Evolutionary conservation across 2,888 invertebrate species (phyloP), one percentile per base, ranked within the genome.

Genomic region (Odiellus spinosus): DNA sequence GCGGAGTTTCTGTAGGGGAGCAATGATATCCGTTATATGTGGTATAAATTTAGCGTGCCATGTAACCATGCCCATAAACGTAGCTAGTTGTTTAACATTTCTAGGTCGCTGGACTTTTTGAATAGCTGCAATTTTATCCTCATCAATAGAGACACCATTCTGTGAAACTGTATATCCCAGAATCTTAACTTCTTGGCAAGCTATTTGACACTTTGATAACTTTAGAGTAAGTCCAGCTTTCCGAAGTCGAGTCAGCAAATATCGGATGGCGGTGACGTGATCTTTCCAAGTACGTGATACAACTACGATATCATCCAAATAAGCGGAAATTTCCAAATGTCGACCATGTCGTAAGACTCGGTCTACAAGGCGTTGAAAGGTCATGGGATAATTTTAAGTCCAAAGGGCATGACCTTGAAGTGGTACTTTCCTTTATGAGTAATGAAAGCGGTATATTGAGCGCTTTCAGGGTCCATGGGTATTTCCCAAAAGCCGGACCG

Each of bases 301-400:
- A 1, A 45, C 40, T 6, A 48, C 20, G 8, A 48, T 45, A 11
- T 45, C 44, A 14, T 48, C 41, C 6, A 45, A 4, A 33, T 45
- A 45, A 2, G 19, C 34, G 11, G 33, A n/a, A 4, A 40, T 21
- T 5, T 14, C 12, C 18, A 33, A 34, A 6, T 2, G 34, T 8
- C 2, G 32, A 4, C 35, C 11, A 11, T 18, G 19, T 41, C 14
- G 8, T n/a, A 36, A 34, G 10, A 46, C 34, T 4, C 21, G 2
- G 10, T 11, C 2, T 40, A 46, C 40, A 2, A 41, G 14, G 1
- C 41, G 10, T 14, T 41, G 41, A 19, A 46, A 46, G 14, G 26
- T 17, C 2, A 14, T 2, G 10, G 36, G 35, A 41, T 33, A 19
- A 40, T 45, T 36, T 26, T 45, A 1, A 36, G 15, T 2, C 45